These are phyloP conservation scores for Oreochromis spilurus DNA, from an alignment of 2,113 vertebrate species.

Conservation along the genomic window DNA sequence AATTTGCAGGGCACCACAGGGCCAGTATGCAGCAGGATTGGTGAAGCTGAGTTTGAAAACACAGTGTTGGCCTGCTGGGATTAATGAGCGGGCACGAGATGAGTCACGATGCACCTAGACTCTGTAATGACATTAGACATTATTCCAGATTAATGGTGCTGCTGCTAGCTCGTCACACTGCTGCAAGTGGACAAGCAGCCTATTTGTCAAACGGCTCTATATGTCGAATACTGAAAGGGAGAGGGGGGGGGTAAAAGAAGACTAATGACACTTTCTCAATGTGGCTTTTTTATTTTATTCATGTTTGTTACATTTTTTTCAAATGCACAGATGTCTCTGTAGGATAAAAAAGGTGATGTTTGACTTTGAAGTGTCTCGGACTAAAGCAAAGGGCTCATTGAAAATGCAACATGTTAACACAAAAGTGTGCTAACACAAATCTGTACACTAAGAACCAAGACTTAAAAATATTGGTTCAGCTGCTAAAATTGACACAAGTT, in stretches of 20 bases:
- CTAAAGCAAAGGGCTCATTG: neutral
- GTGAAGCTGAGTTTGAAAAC: constrained; percentile 24
- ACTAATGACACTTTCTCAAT: neutral
- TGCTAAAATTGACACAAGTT: neutral
- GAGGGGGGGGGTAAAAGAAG: neutral
- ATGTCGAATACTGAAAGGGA: neutral
- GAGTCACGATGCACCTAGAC: constrained; percentile 38
- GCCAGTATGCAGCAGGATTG: neutral
- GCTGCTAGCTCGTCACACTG: neutral
- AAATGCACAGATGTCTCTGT: neutral
- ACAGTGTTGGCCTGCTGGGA: neutral
- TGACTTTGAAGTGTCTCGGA: neutral
- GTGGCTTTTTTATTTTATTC: neutral
- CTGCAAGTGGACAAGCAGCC: neutral
- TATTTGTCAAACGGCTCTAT: neutral
- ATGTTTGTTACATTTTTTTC: neutral
- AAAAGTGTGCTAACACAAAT: neutral
- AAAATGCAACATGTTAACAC: neutral
- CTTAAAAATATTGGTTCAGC: neutral
- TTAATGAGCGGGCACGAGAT: constrained; percentile 43
- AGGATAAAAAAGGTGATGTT: neutral
- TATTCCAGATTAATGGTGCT: constrained; percentile 17
- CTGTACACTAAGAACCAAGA: neutral
- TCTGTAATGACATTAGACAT: constrained; percentile 32
- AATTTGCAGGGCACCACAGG: neutral